Evolutionary conservation across 2,888 invertebrate genomes (phyloP).

Genomic region (Prenolepis imparis): DNA sequence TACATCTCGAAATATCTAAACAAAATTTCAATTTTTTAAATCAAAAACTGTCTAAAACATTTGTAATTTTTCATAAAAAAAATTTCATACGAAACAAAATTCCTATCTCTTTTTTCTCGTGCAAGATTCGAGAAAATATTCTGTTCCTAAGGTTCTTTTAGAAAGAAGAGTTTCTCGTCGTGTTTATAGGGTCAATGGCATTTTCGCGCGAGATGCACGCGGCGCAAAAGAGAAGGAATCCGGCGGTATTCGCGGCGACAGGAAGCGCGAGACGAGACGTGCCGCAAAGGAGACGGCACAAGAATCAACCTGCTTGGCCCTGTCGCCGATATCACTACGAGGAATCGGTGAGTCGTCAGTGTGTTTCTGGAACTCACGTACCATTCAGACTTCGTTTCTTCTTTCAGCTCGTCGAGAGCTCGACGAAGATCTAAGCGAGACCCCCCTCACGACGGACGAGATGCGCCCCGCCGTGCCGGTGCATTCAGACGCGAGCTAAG

Average conservation of each 20-base stretch:
- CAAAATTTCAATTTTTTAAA: not conserved
- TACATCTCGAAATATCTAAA: not conserved
- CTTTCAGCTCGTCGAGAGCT: constrained; percentile 48
- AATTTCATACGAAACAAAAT: not conserved
- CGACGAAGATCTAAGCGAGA: constrained; percentile 29
- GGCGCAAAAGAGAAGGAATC: constrained; percentile 42
- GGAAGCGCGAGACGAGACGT: constrained; percentile 72
- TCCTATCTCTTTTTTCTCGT: not conserved
- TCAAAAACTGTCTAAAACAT: not conserved
- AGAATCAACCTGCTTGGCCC: constrained; percentile 58
- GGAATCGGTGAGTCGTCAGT: constrained; percentile 79
- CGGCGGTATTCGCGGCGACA: constrained; percentile 66
- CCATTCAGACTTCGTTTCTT: constrained; percentile 70
- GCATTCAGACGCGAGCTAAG: constrained; percentile 45
- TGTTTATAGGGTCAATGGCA: constrained; percentile 44
- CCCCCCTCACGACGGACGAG: not conserved
- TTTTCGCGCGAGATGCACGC: constrained; percentile 37
- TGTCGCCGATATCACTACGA: constrained; percentile 72
- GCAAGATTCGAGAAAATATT: constrained; percentile 10
- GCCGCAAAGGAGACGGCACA: constrained; percentile 49
- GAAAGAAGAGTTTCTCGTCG: constrained; percentile 20
- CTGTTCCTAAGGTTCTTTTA: not conserved
- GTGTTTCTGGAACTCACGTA: constrained; percentile 83
- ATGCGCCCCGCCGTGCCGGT: not conserved
- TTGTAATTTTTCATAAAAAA: not conserved